Conservation (phyloP, 2,888 invertebrate genomes). For the Cacoxenus indagator region DNA sequence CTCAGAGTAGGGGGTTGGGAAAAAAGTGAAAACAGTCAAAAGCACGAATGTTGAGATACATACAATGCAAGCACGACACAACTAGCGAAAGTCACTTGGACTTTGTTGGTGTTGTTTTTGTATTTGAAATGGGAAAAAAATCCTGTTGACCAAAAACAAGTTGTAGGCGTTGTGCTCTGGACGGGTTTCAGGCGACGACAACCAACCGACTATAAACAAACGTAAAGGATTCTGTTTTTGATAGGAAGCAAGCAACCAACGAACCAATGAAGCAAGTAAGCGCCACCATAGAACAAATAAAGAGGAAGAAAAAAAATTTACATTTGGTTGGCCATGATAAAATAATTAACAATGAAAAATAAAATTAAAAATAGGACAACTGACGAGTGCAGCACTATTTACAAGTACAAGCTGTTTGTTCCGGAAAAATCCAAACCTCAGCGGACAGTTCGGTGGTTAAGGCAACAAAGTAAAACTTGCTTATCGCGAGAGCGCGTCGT, state of each 20-base stretch:
- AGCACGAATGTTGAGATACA: too few relatives aligned
- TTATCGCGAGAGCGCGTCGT: not conserved
- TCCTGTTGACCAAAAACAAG: not conserved
- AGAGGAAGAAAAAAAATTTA: not conserved
- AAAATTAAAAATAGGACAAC: not conserved
- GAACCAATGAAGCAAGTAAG: not conserved
- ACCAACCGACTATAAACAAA: not conserved
- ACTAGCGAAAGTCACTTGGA: too few relatives aligned
- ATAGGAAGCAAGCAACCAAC: not conserved
- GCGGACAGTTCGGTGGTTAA: not conserved
- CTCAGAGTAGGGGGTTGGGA: not conserved
- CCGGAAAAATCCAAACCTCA: conserved; percentile 6
- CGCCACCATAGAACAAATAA: not conserved
- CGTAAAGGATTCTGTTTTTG: conserved; percentile 15
- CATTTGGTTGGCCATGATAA: not conserved
- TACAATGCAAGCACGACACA: too few relatives aligned
- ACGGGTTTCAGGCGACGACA: not conserved
- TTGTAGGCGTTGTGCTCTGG: not conserved
- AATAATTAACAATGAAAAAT: not conserved
- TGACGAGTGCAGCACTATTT: not conserved
- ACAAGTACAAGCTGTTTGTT: conserved; percentile 4
- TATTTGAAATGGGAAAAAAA: not conserved
- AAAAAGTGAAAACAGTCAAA: not conserved
- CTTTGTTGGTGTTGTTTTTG: too few relatives aligned
- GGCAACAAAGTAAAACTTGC: not conserved